A percentile compares a stretch with the other conserved stretches of the same genome.
Evolutionary conservation across 2,888 invertebrate genomes (phyloP).

Genomic region (Luperina testacea): DNA sequence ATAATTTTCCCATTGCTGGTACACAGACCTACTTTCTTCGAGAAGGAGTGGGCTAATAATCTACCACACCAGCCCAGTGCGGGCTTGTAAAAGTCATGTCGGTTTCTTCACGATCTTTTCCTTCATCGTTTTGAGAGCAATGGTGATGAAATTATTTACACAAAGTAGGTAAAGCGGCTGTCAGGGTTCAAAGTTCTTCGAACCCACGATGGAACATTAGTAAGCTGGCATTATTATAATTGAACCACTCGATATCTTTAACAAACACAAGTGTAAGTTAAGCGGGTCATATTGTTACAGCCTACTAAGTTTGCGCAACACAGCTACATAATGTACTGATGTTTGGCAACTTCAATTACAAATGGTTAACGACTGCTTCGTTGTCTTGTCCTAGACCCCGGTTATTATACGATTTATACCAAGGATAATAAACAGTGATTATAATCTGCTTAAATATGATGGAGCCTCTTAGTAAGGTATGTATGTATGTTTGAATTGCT

Average conservation of each 20-base stretch:
- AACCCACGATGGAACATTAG: not conserved
- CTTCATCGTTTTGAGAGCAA: not conserved
- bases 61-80: not conserved
- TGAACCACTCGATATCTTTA: slow-evolving; percentile 33
- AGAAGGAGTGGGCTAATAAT: not conserved
- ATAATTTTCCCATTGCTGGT: not conserved
- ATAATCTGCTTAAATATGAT: slow-evolving; percentile 60
- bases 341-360: slow-evolving; percentile 72
- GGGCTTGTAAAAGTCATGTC: not conserved
- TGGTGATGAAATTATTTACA: not conserved
- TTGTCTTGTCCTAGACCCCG: slow-evolving; percentile 75
- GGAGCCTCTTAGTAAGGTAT: slow-evolving; percentile 48
- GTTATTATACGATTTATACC: slow-evolving; percentile 65
- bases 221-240: not conserved
- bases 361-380: slow-evolving; percentile 69
- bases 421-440: slow-evolving; percentile 65
- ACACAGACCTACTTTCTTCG: not conserved
- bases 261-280: slow-evolving; percentile 39
- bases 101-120: not conserved
- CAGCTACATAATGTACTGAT: slow-evolving; percentile 63
- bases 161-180: not conserved
- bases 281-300: slow-evolving; percentile 73
- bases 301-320: slow-evolving; percentile 75
- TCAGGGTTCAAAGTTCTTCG: not conserved
- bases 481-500: not conserved